Conservation (phyloP, 2,888 invertebrate genomes). For the Sinotaia quadrata region DNA sequence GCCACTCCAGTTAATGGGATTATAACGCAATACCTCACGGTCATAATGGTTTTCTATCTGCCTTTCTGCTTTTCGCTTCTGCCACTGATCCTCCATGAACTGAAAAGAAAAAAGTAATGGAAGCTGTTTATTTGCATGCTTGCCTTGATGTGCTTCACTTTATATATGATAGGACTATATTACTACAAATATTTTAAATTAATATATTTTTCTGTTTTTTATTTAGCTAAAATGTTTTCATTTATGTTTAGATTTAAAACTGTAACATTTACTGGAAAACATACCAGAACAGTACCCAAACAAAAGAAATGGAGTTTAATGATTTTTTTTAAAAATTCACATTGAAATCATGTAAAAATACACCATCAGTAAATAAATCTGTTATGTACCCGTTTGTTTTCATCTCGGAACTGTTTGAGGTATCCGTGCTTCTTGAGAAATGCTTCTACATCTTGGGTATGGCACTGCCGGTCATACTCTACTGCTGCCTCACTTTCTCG, state of each 20-base stretch:
- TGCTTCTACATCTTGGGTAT: conserved; percentile 54
- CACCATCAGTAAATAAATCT: neutral
- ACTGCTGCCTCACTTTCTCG: conserved; percentile 62
- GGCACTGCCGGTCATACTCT: conserved; percentile 58
- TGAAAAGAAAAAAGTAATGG: conserved; percentile 42
- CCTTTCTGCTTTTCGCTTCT: conserved; percentile 39
- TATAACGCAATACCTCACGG: conserved; percentile 63
- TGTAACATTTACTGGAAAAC: neutral
- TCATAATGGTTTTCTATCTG: conserved; percentile 56
- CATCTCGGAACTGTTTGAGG: conserved; percentile 65
- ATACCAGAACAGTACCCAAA: neutral
- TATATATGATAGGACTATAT: too few relatives aligned
- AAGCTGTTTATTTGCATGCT: too few relatives aligned
- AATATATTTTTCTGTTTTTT: too few relatives aligned
- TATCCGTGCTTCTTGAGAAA: conserved; percentile 56
- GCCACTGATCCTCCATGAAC: conserved; percentile 68
- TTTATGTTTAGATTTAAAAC: neutral
- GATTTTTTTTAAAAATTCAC: neutral
- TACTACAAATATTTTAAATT: too few relatives aligned
- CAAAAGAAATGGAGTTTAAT: neutral
- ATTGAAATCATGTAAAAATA: neutral
- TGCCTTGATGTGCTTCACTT: too few relatives aligned
- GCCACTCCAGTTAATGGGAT: conserved; percentile 71
- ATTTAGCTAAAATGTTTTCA: too few relatives aligned
- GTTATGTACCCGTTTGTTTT: conserved; percentile 64